Evolutionary conservation across 2,797 vertebrate species (phyloP), one percentile per base, ranked within the genome.

Genomic region (Poeciliopsis presidionis): DNA sequence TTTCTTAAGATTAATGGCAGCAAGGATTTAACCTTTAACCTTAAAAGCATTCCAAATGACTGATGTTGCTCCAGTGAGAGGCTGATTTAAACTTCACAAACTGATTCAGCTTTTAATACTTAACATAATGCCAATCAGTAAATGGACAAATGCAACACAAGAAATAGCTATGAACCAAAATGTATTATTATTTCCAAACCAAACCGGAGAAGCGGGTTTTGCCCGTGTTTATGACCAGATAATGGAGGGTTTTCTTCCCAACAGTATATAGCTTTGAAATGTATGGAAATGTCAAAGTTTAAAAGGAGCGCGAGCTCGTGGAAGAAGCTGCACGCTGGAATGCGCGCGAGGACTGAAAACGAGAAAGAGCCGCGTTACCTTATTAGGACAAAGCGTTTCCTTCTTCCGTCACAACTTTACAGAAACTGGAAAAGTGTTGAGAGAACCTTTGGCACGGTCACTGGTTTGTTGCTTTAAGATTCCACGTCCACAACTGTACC

Each of bases 361-460:
- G 71, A 13, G 55, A 69, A 79, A 39, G 69, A 81, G 75, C 55
- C 28, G 28, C 18, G 78, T 91, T 90, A 93, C 93, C 93, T 94
- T 75, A 14, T 45, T 55, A 77, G 79, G 82, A 79, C 81, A 25
- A 80, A 69, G 69, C 72, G 61, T 79, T 73, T 72, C 82, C 70
- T 88, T 70, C 70, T 13, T 82, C 36, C 69, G 0, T 20, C 39
- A 73, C 46, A 91, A 93, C 46, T 92, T 88, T 22, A 77, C 43
- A 51, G 7, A 70, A 78, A 61, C 12, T 0, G 41, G 13, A 41
- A 9, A 61, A 78, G 76, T 77, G 47, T 73, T 80, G 74, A 77
- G 61, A 75, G 33, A 5, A 59, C 41, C 20, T 25, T 76, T 51
- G 36, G 43, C 59, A 5, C 67, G 53, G 28, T 75, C 3, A 57